These are phyloP conservation scores for Holocentrus rufus DNA, from an alignment of 2,797 vertebrate species.

Conservation along the genomic window DNA sequence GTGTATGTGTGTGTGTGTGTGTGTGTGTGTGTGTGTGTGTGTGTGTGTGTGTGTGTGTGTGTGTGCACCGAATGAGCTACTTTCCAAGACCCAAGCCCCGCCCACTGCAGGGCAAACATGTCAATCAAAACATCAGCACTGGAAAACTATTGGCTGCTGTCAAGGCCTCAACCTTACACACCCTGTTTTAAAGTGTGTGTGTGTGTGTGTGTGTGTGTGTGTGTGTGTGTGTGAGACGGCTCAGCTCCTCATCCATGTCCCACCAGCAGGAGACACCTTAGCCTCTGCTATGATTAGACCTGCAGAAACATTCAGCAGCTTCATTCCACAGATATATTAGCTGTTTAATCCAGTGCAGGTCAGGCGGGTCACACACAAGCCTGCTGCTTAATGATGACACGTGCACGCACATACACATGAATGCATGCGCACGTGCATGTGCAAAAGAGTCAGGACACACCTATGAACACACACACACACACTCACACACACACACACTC, in stretches of 20 bases:
- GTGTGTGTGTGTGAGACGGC: background rate
- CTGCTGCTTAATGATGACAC: slow-evolving; percentile 14
- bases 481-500: no score
- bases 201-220: slow-evolving; percentile 14
- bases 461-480: no score
- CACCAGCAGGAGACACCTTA: slow-evolving; percentile 36
- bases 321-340: slow-evolving; percentile 56
- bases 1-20: slow-evolving; percentile 7
- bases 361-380: slow-evolving; percentile 39
- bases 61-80: background rate
- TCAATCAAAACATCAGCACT: slow-evolving; percentile 42
- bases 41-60: background rate
- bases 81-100: background rate
- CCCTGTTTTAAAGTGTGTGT: background rate
- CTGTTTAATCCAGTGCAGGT: slow-evolving; percentile 48
- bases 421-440: background rate
- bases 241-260: no score
- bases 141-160: slow-evolving; percentile 32
- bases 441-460: no score
- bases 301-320: slow-evolving; percentile 18
- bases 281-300: slow-evolving; percentile 55
- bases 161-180: slow-evolving; percentile 21
- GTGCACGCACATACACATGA: background rate
- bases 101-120: slow-evolving; percentile 48
- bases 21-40: background rate